A percentile compares a stretch with the other conserved stretches of the same genome.
These are phyloP conservation scores for Trematocara variabile DNA, from an alignment of 2,113 vertebrate genomes.

Conservation along the genomic window DNA sequence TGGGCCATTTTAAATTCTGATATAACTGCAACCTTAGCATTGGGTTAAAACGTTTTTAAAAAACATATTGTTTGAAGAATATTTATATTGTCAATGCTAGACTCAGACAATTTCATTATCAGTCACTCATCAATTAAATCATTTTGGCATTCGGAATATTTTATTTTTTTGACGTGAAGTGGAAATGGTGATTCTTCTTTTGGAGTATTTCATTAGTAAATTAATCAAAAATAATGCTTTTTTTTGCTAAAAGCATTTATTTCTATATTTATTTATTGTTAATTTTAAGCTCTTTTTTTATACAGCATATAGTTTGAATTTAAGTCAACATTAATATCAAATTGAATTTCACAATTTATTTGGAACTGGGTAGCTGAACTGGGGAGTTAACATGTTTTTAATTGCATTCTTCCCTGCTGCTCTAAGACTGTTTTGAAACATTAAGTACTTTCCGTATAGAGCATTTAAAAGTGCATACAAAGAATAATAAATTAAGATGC, in stretches of 20 bases:
- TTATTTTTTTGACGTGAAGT: not conserved
- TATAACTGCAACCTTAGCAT: rapidly evolving
- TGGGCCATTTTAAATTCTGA: not conserved
- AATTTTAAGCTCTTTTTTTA: not conserved
- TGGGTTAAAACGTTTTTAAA: rapidly evolving
- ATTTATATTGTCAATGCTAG: not conserved
- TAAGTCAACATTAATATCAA: not conserved
- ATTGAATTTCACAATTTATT: not conserved
- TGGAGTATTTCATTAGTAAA: rapidly evolving
- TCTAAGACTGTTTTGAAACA: not conserved
- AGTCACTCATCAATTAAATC: not conserved
- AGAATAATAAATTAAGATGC: not conserved
- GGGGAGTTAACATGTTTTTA: not conserved
- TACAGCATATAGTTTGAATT: not conserved
- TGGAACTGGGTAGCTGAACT: not conserved
- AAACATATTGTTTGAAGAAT: not conserved
- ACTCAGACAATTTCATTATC: not conserved
- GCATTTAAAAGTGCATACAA: not conserved
- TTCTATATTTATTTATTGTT: not conserved
- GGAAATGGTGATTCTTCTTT: not conserved
- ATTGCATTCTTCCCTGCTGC: not conserved
- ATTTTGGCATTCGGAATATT: not conserved
- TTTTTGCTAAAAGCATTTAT: not conserved
- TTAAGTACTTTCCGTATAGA: not conserved
- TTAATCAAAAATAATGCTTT: not conserved